phyloP scores from a whole-genome alignment of 2,888 invertebrate species.

The Clostera curtula region DNA sequence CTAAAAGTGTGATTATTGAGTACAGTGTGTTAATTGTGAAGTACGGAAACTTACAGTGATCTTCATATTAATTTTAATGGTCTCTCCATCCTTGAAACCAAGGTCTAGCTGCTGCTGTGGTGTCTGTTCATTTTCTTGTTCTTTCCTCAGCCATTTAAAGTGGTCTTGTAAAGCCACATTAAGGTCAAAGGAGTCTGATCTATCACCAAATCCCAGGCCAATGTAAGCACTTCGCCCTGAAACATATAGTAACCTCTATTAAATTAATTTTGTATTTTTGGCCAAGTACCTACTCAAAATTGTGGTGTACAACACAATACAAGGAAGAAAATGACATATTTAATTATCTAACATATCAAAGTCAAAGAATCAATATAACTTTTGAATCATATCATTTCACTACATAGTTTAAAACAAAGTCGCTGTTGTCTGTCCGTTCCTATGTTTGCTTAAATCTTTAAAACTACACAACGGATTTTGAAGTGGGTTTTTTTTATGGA shows the following conservation, averaged over 20 bases:
- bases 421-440: too few species aligned
- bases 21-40: neutral
- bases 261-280: neutral
- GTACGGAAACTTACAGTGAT: slow-evolving; percentile 80
- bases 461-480: too few species aligned
- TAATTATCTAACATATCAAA: too few species aligned
- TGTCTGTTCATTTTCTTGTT: slow-evolving; percentile 83
- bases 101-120: slow-evolving; percentile 91
- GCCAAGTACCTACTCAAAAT: neutral
- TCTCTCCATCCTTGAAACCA: slow-evolving; percentile 99
- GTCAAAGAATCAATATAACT: too few species aligned
- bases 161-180: slow-evolving; percentile 99
- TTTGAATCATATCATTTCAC: too few species aligned
- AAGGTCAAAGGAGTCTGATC: slow-evolving; percentile 98
- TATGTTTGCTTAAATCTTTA: too few species aligned
- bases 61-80: slow-evolving; percentile 99
- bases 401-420: too few species aligned
- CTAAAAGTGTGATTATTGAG: too few species aligned
- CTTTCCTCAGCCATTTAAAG: slow-evolving; percentile 94
- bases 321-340: too few species aligned
- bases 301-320: too few species aligned
- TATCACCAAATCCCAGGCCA: slow-evolving; percentile 97
- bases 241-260: slow-evolving; percentile 12
- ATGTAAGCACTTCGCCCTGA: slow-evolving; percentile 92
- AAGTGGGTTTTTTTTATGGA: too few species aligned